A percentile compares a stretch with the other conserved stretches of the same genome.
Conservation (phyloP, 2,888 invertebrate species). For the Dione vanillae region DNA sequence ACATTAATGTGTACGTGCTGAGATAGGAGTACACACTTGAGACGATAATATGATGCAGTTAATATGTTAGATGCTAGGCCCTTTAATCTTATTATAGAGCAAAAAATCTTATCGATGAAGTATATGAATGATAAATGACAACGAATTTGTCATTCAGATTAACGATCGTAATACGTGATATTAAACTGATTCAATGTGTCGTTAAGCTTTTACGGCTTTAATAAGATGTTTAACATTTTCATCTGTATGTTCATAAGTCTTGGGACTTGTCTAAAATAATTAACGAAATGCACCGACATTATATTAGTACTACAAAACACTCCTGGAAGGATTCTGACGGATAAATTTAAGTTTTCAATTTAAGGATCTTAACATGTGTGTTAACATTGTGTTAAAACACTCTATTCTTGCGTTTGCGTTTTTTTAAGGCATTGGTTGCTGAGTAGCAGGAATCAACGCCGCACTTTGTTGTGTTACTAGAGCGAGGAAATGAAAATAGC, state of each 20-base stretch:
- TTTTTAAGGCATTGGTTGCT: too few relatives aligned
- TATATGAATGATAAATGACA: not conserved
- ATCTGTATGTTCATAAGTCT: not conserved
- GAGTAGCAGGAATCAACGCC: too few relatives aligned
- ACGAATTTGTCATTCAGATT: not conserved
- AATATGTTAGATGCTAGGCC: not conserved
- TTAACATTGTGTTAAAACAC: too few relatives aligned
- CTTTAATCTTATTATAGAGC: not conserved
- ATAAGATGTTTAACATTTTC: not conserved
- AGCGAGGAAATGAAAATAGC: too few relatives aligned
- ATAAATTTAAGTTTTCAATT: not conserved
- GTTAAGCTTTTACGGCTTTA: not conserved
- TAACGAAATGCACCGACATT: not conserved
- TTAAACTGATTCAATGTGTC: not conserved
- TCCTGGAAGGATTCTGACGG: not conserved
- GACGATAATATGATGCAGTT: not conserved
- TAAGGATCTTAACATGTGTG: too few relatives aligned
- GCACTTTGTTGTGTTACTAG: too few relatives aligned
- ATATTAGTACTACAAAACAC: not conserved
- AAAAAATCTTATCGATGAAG: not conserved
- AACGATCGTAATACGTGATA: not conserved
- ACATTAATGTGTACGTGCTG: not conserved
- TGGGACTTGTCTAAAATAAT: not conserved
- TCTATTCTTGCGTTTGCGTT: too few relatives aligned
- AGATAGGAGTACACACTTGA: conserved; percentile 3